A percentile compares a stretch with the other conserved stretches of the same genome.
These are phyloP conservation scores for Himalopsyche phryganea DNA, from an alignment of 1,140 invertebrate species.

Conservation along the genomic window DNA sequence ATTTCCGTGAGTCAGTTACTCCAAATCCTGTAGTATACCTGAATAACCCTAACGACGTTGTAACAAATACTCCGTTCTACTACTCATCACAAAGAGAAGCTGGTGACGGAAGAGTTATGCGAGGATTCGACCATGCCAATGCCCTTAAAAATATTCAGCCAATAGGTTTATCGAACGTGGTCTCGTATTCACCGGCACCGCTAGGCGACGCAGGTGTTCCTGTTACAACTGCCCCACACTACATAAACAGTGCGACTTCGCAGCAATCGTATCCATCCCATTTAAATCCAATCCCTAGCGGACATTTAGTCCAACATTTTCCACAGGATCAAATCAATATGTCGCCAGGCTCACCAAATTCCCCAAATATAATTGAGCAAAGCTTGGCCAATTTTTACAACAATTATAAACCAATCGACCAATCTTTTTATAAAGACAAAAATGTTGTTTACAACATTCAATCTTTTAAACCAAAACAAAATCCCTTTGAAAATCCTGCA, in stretches of 20 bases:
- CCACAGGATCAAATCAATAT: conserved; percentile 17
- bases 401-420: conserved; percentile 28
- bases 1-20: conserved; percentile 10
- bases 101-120: conserved; percentile 14
- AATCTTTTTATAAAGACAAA: conserved; percentile 26
- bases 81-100: conserved; percentile 20
- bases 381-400: conserved; percentile 16
- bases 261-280: conserved; percentile 13
- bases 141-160: conserved; percentile 50
- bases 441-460: conserved; percentile 23
- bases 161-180: conserved; percentile 47
- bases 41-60: conserved; percentile 40
- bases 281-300: conserved; percentile 1
- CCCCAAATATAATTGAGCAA: conserved; percentile 20
- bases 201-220: conserved; percentile 2
- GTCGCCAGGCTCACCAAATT: conserved; percentile 2
- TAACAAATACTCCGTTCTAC: conserved; percentile 40
- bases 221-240: conserved; percentile 17
- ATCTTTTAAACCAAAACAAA: conserved; percentile 12
- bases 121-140: conserved; percentile 48
- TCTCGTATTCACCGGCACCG: conserved; percentile 40
- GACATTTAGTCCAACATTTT: conserved; percentile 16
- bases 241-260: background rate
- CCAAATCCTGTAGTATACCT: conserved; percentile 35
- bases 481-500: conserved; percentile 14